Conservation (phyloP, 2,888 invertebrate species). For the Isotomurus palustris region DNA sequence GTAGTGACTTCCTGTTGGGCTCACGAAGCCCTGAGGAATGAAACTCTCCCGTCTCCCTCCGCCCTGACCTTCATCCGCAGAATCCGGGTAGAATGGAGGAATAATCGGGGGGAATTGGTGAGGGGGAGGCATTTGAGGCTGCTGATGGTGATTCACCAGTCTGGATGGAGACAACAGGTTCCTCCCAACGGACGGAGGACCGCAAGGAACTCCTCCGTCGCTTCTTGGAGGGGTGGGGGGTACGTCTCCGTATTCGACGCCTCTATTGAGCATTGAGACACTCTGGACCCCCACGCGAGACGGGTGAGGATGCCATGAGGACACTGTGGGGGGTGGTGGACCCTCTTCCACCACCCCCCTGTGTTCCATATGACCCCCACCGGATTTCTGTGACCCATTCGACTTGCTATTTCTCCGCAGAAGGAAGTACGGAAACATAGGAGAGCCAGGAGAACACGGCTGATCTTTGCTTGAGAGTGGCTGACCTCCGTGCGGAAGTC, state of each 20-base stretch:
- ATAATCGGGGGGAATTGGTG: background rate
- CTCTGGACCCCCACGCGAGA: background rate
- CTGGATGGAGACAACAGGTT: constrained; percentile 2
- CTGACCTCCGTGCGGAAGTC: background rate
- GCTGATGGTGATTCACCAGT: background rate
- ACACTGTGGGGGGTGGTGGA: background rate
- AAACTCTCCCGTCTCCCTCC: constrained; percentile 24
- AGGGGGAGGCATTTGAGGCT: background rate
- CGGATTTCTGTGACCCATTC: constrained; percentile 9
- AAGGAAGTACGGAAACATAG: constrained; percentile 30
- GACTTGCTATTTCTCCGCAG: constrained; percentile 24
- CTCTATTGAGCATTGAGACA: background rate
- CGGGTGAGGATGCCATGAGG: background rate
- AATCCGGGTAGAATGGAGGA: constrained; percentile 1
- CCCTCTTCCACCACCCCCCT: background rate
- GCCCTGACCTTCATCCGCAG: background rate
- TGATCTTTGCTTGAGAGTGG: background rate
- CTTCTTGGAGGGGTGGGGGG: background rate
- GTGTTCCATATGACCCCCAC: background rate
- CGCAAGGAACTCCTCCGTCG: background rate
- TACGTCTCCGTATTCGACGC: background rate
- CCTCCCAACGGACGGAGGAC: background rate
- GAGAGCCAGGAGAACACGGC: constrained; percentile 26
- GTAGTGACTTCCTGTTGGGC: constrained; percentile 18
- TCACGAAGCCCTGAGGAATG: constrained; percentile 23